Base-by-base conservation (phyloP, 2,113 vertebrate genomes). In the Mormyrus iriodes region DNA sequence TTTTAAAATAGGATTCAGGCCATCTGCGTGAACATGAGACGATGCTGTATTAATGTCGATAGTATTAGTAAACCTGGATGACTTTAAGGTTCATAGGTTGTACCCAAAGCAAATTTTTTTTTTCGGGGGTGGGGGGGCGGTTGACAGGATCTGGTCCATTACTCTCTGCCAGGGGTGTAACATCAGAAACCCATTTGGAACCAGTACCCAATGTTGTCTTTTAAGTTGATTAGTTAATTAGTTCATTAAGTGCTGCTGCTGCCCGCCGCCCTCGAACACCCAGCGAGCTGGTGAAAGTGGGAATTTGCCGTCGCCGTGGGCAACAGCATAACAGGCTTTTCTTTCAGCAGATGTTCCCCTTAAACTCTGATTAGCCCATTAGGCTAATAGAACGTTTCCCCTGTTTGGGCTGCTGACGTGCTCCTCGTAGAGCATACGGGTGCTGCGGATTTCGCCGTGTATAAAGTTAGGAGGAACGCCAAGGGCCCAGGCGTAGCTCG, bases 291-390 rank as follows among this genome's bases (percentile, higher is more conserved):
- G 12, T 39, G 13, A 79, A 79, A 79, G 73, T 17, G 35, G 73
- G 35, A 79, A 79, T 79, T 42, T 79, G 35, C 73, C 10, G 65
- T 35, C 10, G 65, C 65, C 73, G 73, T 19, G 17, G 73, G 73
- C 73, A 42, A 7, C 35, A 7, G 35, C 13, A 17, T 35, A 79
- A 15, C 31, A 39, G 73, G 17, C 35, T 79, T 79, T 42, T 79
- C 35, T 79, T 79, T 35, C 6, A 5, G 35, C 73, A 79, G 73
- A 79, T 79, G 73, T 79, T 79, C 73, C 73, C 73, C 73, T 79
- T 79, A 79, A 79, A 79, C 73, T 79, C 73, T 79, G 73, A 79
- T 79, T 79, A 39, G 73, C 73, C 35, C 73, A 79, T 79, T 79
- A 79, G 73, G 35, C 73, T 79, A 79, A 79, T 79, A 42, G 73